Percentiles rank a stretch among this genome's conserved stretches.
phyloP scores from a whole-genome alignment of 2,888 invertebrate genomes.

The Tupiocoris notatus region DNA sequence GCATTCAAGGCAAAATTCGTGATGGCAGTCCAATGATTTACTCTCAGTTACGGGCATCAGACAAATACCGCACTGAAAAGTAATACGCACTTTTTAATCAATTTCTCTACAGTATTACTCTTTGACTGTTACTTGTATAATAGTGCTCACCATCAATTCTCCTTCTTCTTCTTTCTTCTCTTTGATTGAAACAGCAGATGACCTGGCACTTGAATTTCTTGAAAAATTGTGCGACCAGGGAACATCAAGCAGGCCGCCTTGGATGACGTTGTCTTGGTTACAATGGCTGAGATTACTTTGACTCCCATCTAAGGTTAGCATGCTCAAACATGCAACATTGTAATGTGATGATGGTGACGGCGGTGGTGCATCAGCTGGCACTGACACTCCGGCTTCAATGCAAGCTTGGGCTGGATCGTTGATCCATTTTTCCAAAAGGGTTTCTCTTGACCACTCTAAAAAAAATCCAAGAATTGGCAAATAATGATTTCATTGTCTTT shows the following conservation, averaged over 20 bases:
- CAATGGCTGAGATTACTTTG: not conserved
- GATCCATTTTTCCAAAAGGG: conserved; percentile 67
- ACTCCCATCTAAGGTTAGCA: not conserved
- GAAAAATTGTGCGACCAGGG: conserved; percentile 4
- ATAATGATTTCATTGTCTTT: too few species aligned
- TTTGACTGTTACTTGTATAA: too few species aligned
- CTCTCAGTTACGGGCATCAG: conserved; percentile 52
- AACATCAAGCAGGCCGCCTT: not conserved
- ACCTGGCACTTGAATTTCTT: conserved; percentile 19
- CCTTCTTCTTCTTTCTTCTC: conserved; percentile 2
- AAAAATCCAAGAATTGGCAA: too few species aligned
- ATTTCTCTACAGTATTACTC: too few species aligned
- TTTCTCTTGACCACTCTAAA: conserved; percentile 68
- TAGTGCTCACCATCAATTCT: not conserved
- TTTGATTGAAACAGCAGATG: conserved; percentile 1
- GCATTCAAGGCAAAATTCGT: conserved; percentile 64
- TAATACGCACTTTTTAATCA: too few species aligned
- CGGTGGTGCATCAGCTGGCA: conserved; percentile 53
- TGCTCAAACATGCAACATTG: not conserved
- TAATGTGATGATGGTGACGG: not conserved
- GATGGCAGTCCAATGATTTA: conserved; percentile 60
- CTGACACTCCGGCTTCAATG: conserved; percentile 65
- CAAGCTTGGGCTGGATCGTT: conserved; percentile 65
- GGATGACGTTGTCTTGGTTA: not conserved
- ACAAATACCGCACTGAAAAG: conserved; percentile 63